Conservation (phyloP, 2,797 vertebrate genomes). For the Apogon hyalosoma region DNA sequence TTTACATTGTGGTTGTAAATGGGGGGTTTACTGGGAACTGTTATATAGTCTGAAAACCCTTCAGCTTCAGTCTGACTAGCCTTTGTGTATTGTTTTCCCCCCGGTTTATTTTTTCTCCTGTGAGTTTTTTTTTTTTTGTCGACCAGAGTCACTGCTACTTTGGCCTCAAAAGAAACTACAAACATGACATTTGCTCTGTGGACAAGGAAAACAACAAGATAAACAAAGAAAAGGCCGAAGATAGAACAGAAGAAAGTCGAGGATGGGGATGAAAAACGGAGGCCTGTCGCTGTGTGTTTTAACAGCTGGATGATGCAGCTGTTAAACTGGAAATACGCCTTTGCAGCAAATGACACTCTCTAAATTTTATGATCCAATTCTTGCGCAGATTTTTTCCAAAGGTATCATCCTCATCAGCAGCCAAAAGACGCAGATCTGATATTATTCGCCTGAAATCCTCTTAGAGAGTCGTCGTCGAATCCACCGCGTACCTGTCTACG, state of each 20-base stretch:
- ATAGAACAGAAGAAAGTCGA: slow-evolving; percentile 51
- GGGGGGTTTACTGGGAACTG: too few species aligned
- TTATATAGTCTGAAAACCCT: too few species aligned
- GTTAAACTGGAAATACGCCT: slow-evolving; percentile 37
- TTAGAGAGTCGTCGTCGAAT: not conserved
- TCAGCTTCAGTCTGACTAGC: too few species aligned
- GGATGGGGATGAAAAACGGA: slow-evolving; percentile 39
- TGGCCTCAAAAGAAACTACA: slow-evolving; percentile 63
- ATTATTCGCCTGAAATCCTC: slow-evolving; percentile 2
- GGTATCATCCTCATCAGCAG: not conserved
- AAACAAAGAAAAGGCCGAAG: slow-evolving; percentile 42
- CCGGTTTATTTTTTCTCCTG: slow-evolving; percentile 1
- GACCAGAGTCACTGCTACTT: slow-evolving; percentile 53
- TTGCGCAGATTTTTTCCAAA: not conserved
- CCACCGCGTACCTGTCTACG: slow-evolving; percentile 8
- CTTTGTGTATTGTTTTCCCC: too few species aligned
- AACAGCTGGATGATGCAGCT: slow-evolving; percentile 71
- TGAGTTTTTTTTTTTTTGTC: slow-evolving; percentile 36
- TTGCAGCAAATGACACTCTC: slow-evolving; percentile 5
- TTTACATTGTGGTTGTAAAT: too few species aligned
- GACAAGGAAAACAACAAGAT: slow-evolving; percentile 8
- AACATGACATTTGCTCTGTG: slow-evolving; percentile 61
- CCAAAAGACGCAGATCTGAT: not conserved
- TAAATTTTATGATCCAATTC: slow-evolving; percentile 7
- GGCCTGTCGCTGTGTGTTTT: slow-evolving; percentile 73